Evolutionary conservation across 1,140 invertebrate genomes (phyloP), one percentile per base, ranked within the genome.

Genomic region (Lerema accius): DNA sequence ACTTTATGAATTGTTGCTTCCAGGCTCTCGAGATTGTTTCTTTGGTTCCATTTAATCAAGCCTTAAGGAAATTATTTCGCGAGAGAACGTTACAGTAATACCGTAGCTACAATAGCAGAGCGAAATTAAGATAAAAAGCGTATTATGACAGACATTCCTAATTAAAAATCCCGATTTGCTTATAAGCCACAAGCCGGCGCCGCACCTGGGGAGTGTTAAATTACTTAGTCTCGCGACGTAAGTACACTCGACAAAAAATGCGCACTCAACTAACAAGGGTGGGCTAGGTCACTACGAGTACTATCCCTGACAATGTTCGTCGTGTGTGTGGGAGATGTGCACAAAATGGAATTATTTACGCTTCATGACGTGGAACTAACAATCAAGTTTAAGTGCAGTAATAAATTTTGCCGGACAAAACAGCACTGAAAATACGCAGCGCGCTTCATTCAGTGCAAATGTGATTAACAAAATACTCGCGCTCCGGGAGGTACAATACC

Each of bases 161-260:
- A 86, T 87, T 89, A 87, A 87, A 32, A 89, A 84, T 75, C 72
- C 71, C 74, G 58, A 83, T 81, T 73, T 84, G 73, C 74, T 83
- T 80, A 78, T 81, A 85, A 82, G 79, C 79, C 81, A 71, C 75
- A 70, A 73, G 67, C 78, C 69, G 67, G 58, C 68, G 66, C 65
- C 73, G 75, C 82, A 86, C 84, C 85, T 86, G 82, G 78, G 80
- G 71, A 77, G 63, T 67, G 45, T 67, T 82, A 82, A 82, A 86
- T 84, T 82, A 83, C 71, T 60, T 56, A 49, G 49, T 43, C 60
- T 46, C 26, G 19, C 37, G 13, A 39, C 55, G 32, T 64, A 65
- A 65, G 62, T 51, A 65, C 35, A 11, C 45, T 59, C 35, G 55
- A 65, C 56, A 79, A 78, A 82, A 82, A 80, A 80, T 63, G 60